Evolutionary conservation across 1,140 invertebrate species (phyloP), one percentile per base, ranked within the genome.

Genomic region (Stegodyphus mimosarum): DNA sequence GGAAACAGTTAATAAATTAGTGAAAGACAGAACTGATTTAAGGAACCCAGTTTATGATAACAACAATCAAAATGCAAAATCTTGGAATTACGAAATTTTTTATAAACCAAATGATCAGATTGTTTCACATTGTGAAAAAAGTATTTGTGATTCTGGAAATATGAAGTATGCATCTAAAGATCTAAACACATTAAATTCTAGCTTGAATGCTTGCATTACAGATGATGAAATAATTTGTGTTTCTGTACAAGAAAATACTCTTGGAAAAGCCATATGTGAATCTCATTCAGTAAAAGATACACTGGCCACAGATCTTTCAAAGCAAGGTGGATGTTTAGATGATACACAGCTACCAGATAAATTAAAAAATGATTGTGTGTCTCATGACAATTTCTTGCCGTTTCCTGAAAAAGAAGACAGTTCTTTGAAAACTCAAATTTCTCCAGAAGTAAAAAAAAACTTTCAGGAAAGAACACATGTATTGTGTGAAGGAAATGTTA

Each of bases 141-240:
- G 3, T 33, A 33, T 33, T 33, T 33, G 33, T 3, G 3, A 33
- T 33, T 33, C 33, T 33, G 33, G 33, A 33, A 33, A 33, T 33
- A 3, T 33, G 33, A 33, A 33, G 33, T 33, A 33, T 9, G 9
- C 55, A 60, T 60, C 55, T 11, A 60, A 60, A 11, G 55, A 9
- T 60, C 55, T 11, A 60, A 60, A 60, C 5, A 3, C 33, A 33
- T 60, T 60, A 60, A 60, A 60, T 60, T 60, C 55, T 11, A 60
- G 55, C 9, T 9, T 11, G 15, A 60, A 48, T 79, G 66, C 67
- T 13, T 69, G 13, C 7, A 79, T 63, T 70, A 17, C 64, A 7
- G 64, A 79, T 53, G 76, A 79, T 53, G 76, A 79, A 69, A 79
- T 79, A 10, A 53, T 79, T 17, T 79, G 66, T 79, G 66, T 79